Base-by-base conservation (phyloP, 2,888 invertebrate species). In the Trissolcus brochymenae region DNA sequence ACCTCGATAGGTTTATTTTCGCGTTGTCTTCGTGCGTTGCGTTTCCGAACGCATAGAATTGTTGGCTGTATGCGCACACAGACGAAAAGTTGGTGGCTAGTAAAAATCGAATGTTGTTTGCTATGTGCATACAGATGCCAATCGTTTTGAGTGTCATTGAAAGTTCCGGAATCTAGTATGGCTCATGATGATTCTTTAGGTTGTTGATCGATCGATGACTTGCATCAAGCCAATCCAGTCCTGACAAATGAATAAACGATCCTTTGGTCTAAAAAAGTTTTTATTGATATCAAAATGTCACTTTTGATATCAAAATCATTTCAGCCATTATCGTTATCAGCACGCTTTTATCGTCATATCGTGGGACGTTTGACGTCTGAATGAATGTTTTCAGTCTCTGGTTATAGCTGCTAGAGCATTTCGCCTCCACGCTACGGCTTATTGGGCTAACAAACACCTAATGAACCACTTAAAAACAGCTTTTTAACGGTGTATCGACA, bases 1-100 rank as follows among this genome's bases (percentile, higher is more conserved):
- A 60, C 60, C 59, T 50, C 73, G 60, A 66, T 66, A 46, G 73
- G 54, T 72, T 72, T 57, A 65, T 72, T 72, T 72, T 64, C 72
- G 59, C 73, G 54, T 60, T 66, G 59, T 57, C 41, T 53, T 65
- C n/a, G n/a, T n/a, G n/a, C n/a, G 72, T 53, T 25, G 25, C 25
- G 25, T 65, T 72, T 49, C 57, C 57, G 54, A 72, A 59, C 53
- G 53, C 29, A 19, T 29, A 49, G 17, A 62, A 70, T 56, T 11
- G 29, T 43, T 56, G 50, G 56, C 46, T 46, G n/a, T 54, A 54
- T 64, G 35, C 35, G 35, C 35, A 19, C 49, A 60, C 55, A 35
- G 14, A 66, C 55, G 56, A 73, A 60, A 73, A 64, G 53, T 57
- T 51, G 16, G 14, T 59, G 43, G 40, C 21, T 17, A 54, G 65